A percentile compares a stretch with the other conserved stretches of the same genome.
Evolutionary conservation across 2,797 vertebrate genomes (phyloP).

Genomic region (Phylloscopus collybita): DNA sequence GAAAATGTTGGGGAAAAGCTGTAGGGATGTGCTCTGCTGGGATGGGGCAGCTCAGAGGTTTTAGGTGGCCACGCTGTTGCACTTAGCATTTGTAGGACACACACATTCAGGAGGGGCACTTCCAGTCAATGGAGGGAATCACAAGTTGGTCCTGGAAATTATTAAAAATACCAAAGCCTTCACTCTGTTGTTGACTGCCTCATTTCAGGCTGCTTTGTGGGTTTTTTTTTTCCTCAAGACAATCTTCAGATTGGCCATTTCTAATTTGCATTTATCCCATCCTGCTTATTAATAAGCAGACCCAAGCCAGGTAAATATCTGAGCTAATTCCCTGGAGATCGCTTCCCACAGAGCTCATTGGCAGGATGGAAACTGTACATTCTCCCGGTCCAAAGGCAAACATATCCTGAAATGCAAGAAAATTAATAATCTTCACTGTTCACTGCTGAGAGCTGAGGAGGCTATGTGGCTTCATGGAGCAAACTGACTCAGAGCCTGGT

Average conservation of each 20-base stretch:
- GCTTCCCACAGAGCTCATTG: rapidly evolving
- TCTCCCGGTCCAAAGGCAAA: background rate
- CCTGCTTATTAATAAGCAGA: background rate
- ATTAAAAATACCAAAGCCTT: background rate
- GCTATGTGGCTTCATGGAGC: background rate
- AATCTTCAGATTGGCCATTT: background rate
- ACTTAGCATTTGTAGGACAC: background rate
- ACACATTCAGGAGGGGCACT: background rate
- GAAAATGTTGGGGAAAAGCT: background rate
- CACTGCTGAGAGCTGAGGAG: background rate
- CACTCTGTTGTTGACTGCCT: background rate
- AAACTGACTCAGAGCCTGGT: background rate
- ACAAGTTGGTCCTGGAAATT: background rate
- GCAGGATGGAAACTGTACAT: background rate
- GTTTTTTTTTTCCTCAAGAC: background rate
- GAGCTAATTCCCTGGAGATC: background rate
- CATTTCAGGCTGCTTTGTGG: background rate
- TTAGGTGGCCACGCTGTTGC: background rate
- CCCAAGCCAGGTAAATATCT: background rate
- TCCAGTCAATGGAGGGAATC: background rate
- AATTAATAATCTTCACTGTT: background rate
- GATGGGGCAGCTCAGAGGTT: background rate
- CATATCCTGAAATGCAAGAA: background rate
- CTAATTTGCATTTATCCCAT: background rate
- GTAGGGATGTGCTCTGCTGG: background rate